Conservation (phyloP, 2,113 vertebrate species). For the Bubalus kerabau region DNA sequence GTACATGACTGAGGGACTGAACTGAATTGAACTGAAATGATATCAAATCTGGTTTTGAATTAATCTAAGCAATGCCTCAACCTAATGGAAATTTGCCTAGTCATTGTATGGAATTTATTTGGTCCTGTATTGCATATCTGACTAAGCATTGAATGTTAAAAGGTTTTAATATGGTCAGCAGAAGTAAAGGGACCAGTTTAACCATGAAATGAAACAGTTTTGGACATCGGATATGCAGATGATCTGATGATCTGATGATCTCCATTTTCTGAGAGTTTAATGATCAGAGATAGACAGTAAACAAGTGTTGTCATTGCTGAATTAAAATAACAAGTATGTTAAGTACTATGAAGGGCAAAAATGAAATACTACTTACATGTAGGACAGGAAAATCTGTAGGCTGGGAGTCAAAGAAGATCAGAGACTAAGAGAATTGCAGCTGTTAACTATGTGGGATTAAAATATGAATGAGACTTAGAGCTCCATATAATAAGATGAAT, state of each 20-base stretch:
- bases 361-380: background rate
- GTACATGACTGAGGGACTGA: fast-evolving
- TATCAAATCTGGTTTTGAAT: background rate
- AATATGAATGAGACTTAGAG: background rate
- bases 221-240: background rate
- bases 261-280: background rate
- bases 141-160: background rate
- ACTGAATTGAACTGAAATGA: background rate
- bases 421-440: background rate
- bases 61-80: background rate
- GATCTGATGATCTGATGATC: background rate
- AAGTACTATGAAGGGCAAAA: background rate
- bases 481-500: background rate
- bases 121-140: background rate
- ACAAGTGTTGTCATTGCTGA: background rate
- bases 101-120: background rate
- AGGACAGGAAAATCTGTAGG: background rate
- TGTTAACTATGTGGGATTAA: background rate
- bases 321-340: background rate
- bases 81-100: background rate
- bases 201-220: background rate
- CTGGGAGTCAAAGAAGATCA: background rate
- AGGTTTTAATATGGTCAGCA: background rate
- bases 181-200: background rate
- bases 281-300: background rate